Evolutionary conservation across 2,888 invertebrate genomes (phyloP).

Genomic region (Clanis bilineata): DNA sequence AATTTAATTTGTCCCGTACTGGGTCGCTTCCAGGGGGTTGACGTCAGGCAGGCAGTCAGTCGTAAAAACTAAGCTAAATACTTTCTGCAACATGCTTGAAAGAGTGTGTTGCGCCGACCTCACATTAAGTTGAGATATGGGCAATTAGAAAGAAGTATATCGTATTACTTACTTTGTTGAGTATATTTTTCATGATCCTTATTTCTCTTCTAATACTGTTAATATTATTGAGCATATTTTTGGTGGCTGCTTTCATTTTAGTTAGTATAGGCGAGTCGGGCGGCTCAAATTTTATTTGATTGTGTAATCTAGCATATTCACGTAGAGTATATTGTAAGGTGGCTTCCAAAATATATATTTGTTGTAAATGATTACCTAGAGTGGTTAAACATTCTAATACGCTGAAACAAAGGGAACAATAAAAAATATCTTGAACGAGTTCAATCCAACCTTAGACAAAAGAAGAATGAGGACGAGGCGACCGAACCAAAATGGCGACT

Average conservation of each 20-base stretch:
- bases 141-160: too few species aligned
- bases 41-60: too few species aligned
- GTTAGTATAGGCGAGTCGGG: conserved; percentile 53
- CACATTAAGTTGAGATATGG: too few species aligned
- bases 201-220: conserved; percentile 54
- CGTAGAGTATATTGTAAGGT: conserved; percentile 79
- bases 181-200: conserved; percentile 49
- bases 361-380: conserved; percentile 80
- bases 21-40: too few species aligned
- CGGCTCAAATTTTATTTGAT: conserved; percentile 61
- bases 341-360: conserved; percentile 81
- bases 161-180: conserved; percentile 50
- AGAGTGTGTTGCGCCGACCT: too few species aligned
- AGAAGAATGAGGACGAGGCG: too few species aligned
- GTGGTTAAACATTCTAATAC: conserved; percentile 78
- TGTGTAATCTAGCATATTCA: conserved; percentile 54
- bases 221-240: conserved; percentile 51
- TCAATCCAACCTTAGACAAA: too few species aligned
- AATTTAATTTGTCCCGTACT: too few species aligned
- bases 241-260: conserved; percentile 46
- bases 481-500: too few species aligned
- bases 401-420: conserved; percentile 53
- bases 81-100: too few species aligned
- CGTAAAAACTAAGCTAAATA: too few species aligned
- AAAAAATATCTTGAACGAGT: too few species aligned